Evolutionary conservation across 2,113 vertebrate species (phyloP), one percentile per base, ranked within the genome.

Genomic region (Antennarius striatus): DNA sequence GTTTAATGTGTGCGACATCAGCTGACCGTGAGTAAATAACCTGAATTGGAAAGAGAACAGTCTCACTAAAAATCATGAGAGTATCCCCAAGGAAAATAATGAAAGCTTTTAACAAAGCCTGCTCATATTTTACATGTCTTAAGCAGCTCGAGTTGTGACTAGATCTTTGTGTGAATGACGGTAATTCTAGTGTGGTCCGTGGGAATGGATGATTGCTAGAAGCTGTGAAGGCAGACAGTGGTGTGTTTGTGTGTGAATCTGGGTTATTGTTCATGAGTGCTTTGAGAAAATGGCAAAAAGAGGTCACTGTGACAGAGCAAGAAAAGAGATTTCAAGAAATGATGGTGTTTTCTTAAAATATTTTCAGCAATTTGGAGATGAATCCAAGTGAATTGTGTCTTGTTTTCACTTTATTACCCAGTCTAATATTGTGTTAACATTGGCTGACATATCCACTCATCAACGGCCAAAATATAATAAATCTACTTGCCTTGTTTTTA

Each of bases 61-160:
- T 74, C 56, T 80, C 62, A 66, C 13, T 43, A 22, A 56, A 58
- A 67, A 76, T 65, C 79, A 84, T 86, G 79, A 87, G 82, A 84
- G 49, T 5, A 22, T 5, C 28, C 79, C 68, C 65, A n/a, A 10
- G 77, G 73, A 51, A 53, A 54, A 48, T 52, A 57, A 22, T 59
- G 13, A 58, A 16, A 54, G 51, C 57, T 36, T 48, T 68, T 47
- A 74, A 75, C 63, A 40, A 66, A 73, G 66, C 48, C 29, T 29
- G 3, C 32, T 72, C 64, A 14, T 75, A 69, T 75, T 69, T 73
- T 57, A 39, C 63, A 16, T 22, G 58, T 66, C 16, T 78, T 36
- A 73, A 71, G 54, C 14, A 40, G 62, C 63, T 61, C 71, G 57
- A 50, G 75, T 83, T 72, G 64, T 43, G 75, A 86, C 70, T 64